Base-by-base conservation (phyloP, 2,113 vertebrate genomes). In the Damaliscus lunatus region DNA sequence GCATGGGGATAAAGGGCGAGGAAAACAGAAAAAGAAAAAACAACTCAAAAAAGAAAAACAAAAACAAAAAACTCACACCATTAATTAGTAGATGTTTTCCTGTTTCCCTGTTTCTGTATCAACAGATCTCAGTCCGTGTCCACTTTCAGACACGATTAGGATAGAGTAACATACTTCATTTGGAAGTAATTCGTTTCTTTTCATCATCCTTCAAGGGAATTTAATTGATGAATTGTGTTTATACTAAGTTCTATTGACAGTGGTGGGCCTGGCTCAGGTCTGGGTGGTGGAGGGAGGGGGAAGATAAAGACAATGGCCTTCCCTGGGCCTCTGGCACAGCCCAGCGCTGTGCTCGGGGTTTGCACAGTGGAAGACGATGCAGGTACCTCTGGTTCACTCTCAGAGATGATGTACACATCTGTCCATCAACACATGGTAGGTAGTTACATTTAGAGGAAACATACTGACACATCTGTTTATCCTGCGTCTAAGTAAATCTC, bases 401-500 rank as follows among this genome's bases (percentile, higher is more conserved):
- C 88, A 77, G 92, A 91, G 85, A 91, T 71, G 94, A 96, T 96
- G 84, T 77, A 97, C 86, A 96, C 92, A 98, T 98, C 98, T 98
- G 50, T 0, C 59, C 88, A 96, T 96, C 53, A 94, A 98, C 81
- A 86, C 93, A 88, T 98, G 98, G 96, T 88, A 98, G 92, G 94
- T 97, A 97, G 96, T 98, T 98, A 98, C 5, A 3, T 96, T 97
- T 52, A 52, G 95, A 27, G 96, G 97, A 98, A 98, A 98, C 53
- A 16, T 15, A 96, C 98, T 94, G 98, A 98, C 98, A 97, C 98
- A 99, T 98, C 98, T 99, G 98, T 98, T 98, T 99, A 98, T 86
- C 71, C 74, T n/a, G 74, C 4, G 64, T 90, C 93, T 97, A 98
- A 98, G 98, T 99, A 98, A 98, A 99, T 99, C 98, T 99, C 98